A percentile compares a stretch with the other conserved stretches of the same genome.
phyloP scores from a whole-genome alignment of 1,140 invertebrate species.

The Ceratina calcarata region DNA sequence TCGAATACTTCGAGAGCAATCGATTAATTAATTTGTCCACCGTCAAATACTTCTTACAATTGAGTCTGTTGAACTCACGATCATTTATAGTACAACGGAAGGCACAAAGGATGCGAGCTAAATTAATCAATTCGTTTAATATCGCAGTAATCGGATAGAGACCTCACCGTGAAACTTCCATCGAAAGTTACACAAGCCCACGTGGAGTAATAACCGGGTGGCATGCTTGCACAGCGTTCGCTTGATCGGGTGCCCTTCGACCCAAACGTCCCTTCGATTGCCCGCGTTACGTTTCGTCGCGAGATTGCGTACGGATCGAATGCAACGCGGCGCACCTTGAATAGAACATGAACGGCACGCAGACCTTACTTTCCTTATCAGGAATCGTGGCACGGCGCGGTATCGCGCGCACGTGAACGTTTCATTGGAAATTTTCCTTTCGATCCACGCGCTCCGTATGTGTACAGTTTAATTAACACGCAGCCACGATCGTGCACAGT shows the following conservation, averaged over 20 bases:
- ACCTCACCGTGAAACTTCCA: no score
- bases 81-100: no score
- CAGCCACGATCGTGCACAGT: not conserved
- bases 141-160: not conserved
- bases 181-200: not conserved
- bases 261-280: slow-evolving; percentile 26
- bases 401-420: slow-evolving; percentile 29
- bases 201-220: not conserved
- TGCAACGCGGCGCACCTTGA: slow-evolving; percentile 41
- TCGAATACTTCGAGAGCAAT: no score
- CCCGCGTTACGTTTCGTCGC: slow-evolving; percentile 19
- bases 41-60: no score
- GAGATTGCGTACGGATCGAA: slow-evolving; percentile 46
- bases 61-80: no score
- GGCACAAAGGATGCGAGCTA: no score
- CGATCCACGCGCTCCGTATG: not conserved
- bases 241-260: slow-evolving; percentile 24
- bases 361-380: slow-evolving; percentile 60
- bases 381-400: slow-evolving; percentile 31
- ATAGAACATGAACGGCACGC: slow-evolving; percentile 51
- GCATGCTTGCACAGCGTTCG: slow-evolving; percentile 11
- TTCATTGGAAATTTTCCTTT: slow-evolving; percentile 37
- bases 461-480: slow-evolving; percentile 23
- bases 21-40: no score
- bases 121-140: not conserved